phyloP scores from a whole-genome alignment of 1,140 invertebrate genomes.

The Sweltsa coloradensis region DNA sequence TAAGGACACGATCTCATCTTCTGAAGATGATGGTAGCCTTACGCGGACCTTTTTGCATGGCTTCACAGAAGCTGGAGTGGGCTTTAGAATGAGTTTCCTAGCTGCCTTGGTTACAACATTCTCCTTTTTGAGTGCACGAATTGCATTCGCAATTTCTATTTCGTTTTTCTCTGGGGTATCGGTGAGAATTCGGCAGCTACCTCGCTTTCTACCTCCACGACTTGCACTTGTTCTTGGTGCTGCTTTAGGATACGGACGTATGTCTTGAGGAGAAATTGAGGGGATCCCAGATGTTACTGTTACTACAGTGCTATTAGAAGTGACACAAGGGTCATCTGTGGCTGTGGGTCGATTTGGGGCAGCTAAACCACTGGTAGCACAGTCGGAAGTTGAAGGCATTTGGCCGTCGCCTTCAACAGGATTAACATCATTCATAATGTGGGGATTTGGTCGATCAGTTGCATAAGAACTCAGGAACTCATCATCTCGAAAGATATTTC shows the following conservation, averaged over 20 bases:
- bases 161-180: neutral
- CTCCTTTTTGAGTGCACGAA: neutral
- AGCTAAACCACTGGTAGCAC: neutral
- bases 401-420: neutral
- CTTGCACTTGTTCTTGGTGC: neutral
- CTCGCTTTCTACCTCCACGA: neutral
- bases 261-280: neutral
- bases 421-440: neutral
- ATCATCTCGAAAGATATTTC: constrained; percentile 23
- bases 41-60: neutral
- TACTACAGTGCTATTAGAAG: neutral
- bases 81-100: neutral
- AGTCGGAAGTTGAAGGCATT: neutral
- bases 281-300: neutral
- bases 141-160: neutral
- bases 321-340: neutral
- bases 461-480: constrained; percentile 26
- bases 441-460: constrained; percentile 23
- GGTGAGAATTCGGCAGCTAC: neutral
- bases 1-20: neutral
- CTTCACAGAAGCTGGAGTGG: neutral
- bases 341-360: neutral
- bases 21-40: neutral
- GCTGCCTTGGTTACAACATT: neutral
- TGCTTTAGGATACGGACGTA: constrained; percentile 1